A percentile compares a stretch with the other conserved stretches of the same genome.
Evolutionary conservation across 2,888 invertebrate species (phyloP).

Genomic region (Lomographa bimaculata): DNA sequence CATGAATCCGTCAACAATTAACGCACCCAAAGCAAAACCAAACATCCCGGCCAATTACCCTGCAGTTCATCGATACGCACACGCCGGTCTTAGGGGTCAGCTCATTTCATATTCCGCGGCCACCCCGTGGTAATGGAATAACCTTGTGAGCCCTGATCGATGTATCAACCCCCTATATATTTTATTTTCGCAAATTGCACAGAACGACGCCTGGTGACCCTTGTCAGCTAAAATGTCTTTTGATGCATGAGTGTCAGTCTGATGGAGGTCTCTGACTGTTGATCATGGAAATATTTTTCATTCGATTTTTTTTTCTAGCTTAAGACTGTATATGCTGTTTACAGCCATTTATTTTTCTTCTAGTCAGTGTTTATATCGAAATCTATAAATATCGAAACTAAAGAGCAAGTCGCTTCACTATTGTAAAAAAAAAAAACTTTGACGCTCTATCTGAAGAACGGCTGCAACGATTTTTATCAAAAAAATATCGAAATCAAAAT

Average conservation of each 20-base stretch:
- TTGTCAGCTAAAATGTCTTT: constrained; percentile 62
- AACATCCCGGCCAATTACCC: constrained; percentile 47
- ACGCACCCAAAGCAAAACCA: constrained; percentile 22
- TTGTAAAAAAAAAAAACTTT: no score
- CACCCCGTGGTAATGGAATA: constrained; percentile 74
- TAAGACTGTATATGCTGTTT: no score
- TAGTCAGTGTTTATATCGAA: no score
- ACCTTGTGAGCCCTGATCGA: constrained; percentile 72
- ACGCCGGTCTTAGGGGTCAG: constrained; percentile 63
- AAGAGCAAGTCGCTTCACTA: no score
- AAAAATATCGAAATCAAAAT: no score
- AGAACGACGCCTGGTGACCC: constrained; percentile 68
- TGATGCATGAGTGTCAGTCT: constrained; percentile 37
- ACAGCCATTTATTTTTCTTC: no score
- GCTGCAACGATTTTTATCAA: no score
- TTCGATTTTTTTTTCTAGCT: no score
- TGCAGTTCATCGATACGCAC: constrained; percentile 34
- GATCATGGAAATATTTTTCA: no score
- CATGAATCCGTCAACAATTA: constrained; percentile 25
- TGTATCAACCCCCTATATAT: constrained; percentile 56
- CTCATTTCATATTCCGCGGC: constrained; percentile 72
- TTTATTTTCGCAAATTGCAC: constrained; percentile 76
- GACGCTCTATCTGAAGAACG: no score
- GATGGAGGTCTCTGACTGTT: no score
- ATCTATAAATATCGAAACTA: no score